A percentile compares a stretch with the other conserved stretches of the same genome.
Evolutionary conservation across 1,140 invertebrate species (phyloP).

Genomic region (Neotoxoptera formosana): DNA sequence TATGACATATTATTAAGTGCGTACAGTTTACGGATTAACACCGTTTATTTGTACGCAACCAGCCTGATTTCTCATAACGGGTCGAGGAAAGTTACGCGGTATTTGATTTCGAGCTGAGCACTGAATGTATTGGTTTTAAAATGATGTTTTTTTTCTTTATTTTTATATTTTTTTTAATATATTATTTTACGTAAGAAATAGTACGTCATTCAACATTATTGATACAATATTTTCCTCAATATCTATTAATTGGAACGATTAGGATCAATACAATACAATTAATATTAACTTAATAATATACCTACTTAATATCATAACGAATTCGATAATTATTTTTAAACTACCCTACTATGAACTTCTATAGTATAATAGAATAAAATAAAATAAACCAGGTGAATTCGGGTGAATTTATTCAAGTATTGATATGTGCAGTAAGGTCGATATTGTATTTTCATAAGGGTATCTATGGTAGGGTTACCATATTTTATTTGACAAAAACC

Average conservation of each 20-base stretch:
- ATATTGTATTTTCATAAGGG: neutral
- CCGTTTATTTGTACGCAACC: neutral
- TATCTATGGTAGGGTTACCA: too few species aligned
- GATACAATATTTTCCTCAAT: neutral
- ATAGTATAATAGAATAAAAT: neutral
- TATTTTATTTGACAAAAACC: too few species aligned
- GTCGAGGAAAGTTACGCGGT: neutral
- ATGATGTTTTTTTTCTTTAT: neutral
- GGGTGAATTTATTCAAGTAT: neutral
- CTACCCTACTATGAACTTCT: too few species aligned
- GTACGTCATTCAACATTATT: neutral
- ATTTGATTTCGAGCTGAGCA: neutral
- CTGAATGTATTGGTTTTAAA: neutral
- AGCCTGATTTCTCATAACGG: neutral
- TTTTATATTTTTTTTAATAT: too few species aligned
- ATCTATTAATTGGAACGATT: neutral
- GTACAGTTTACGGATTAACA: neutral
- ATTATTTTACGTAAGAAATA: neutral
- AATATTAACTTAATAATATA: too few species aligned
- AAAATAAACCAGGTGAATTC: neutral
- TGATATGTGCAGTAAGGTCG: neutral
- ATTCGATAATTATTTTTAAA: neutral
- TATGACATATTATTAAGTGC: neutral
- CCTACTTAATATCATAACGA: neutral
- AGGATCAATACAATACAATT: neutral